Evolutionary conservation across 1,140 invertebrate genomes (phyloP).

Genomic region (Leguminivora glycinivorella): DNA sequence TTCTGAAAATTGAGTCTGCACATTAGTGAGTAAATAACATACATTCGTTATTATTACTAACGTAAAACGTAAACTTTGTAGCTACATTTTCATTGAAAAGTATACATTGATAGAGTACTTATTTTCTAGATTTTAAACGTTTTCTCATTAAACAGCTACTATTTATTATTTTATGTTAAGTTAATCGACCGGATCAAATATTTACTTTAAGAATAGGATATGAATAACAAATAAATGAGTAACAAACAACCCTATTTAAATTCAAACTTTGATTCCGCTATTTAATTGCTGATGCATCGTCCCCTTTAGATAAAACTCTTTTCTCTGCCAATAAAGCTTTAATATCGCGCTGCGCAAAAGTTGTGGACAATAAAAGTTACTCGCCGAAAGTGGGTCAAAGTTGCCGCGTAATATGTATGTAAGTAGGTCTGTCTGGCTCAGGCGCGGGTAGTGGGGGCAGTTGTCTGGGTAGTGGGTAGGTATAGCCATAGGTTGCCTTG

Average conservation of each 20-base stretch:
- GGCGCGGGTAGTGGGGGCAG: constrained; percentile 30
- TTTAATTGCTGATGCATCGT: neutral
- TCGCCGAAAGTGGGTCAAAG: constrained; percentile 62
- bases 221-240: constrained; percentile 30
- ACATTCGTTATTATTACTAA: neutral
- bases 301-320: neutral
- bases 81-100: too few relatives aligned
- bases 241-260: constrained; percentile 29
- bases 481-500: constrained; percentile 8
- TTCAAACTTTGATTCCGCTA: neutral
- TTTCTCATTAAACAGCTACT: too few relatives aligned
- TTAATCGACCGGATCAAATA: neutral
- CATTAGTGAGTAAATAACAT: neutral
- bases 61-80: neutral
- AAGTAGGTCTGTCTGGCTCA: constrained; percentile 42
- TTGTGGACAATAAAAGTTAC: constrained; percentile 55
- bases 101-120: neutral
- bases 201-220: neutral
- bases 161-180: too few relatives aligned
- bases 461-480: constrained; percentile 25
- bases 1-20: neutral
- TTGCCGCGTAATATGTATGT: constrained; percentile 50
- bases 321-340: neutral
- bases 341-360: constrained; percentile 40
- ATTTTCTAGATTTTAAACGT: neutral